Conservation (phyloP, 2,113 vertebrate species). For the Actenoides hombroni region DNA sequence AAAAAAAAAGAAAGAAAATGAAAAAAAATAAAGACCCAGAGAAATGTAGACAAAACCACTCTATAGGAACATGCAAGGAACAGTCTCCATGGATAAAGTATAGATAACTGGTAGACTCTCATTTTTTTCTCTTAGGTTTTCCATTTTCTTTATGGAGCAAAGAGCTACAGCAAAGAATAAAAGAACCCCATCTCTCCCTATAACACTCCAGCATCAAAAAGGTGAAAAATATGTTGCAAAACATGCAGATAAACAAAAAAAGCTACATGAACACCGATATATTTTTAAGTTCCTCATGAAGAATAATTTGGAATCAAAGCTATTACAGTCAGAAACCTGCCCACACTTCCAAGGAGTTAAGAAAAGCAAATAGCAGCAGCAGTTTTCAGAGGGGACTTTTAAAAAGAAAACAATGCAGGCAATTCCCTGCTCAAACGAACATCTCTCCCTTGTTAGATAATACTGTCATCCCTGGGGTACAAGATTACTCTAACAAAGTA, state of each 20-base stretch:
- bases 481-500: background rate
- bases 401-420: background rate
- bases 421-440: background rate
- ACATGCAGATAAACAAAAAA: background rate
- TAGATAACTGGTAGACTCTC: background rate
- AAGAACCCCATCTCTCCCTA: background rate
- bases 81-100: background rate
- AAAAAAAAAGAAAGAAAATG: background rate
- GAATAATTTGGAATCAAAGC: background rate
- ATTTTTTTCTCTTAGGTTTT: background rate
- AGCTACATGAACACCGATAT: background rate
- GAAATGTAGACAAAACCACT: background rate
- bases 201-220: background rate
- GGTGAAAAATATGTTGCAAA: background rate
- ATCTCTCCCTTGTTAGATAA: background rate
- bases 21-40: background rate
- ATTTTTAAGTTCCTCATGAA: background rate
- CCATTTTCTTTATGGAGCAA: background rate
- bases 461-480: background rate
- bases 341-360: background rate
- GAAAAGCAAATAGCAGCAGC: background rate
- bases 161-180: background rate
- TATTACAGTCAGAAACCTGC: background rate
- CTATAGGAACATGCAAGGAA: background rate
- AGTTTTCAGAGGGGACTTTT: background rate